Conservation (phyloP, 2,797 vertebrate species). For the Acipenser ruthenus region DNA sequence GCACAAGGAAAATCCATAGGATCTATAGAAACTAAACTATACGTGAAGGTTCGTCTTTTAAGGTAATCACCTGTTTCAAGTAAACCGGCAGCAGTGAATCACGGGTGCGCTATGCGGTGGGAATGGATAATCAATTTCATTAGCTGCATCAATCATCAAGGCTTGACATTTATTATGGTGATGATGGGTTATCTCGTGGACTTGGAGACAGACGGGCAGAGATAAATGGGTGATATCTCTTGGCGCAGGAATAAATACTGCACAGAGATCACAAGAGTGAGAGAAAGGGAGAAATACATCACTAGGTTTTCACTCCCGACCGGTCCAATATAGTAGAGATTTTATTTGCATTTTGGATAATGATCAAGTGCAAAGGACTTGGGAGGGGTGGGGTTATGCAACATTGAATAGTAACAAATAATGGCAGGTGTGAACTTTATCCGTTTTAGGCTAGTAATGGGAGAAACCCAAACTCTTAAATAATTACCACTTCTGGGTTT, state of each 20-base stretch:
- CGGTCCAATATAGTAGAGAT: neutral
- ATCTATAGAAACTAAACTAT: conserved; percentile 13
- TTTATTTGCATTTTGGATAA: no score
- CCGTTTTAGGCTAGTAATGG: no score
- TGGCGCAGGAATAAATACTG: conserved; percentile 62
- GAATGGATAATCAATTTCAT: conserved; percentile 89
- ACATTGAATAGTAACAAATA: no score
- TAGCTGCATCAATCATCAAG: conserved; percentile 83
- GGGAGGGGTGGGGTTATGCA: no score
- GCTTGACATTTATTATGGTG: conserved; percentile 86
- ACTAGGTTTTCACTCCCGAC: neutral
- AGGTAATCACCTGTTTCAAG: conserved; percentile 42
- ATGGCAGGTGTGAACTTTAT: no score
- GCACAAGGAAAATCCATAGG: conserved; percentile 4
- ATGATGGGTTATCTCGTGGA: conserved; percentile 86
- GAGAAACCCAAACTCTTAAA: no score
- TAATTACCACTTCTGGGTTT: no score
- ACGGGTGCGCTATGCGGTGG: conserved; percentile 41
- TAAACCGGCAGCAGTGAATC: conserved; percentile 62
- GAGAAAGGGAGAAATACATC: neutral
- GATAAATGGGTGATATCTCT: conserved; percentile 81
- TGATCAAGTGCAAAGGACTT: no score
- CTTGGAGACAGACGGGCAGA: conserved; percentile 68
- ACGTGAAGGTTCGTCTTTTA: conserved; percentile 42
- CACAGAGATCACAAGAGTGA: conserved; percentile 15